Conservation (phyloP, 2,888 invertebrate species). For the Erebia ligea region DNA sequence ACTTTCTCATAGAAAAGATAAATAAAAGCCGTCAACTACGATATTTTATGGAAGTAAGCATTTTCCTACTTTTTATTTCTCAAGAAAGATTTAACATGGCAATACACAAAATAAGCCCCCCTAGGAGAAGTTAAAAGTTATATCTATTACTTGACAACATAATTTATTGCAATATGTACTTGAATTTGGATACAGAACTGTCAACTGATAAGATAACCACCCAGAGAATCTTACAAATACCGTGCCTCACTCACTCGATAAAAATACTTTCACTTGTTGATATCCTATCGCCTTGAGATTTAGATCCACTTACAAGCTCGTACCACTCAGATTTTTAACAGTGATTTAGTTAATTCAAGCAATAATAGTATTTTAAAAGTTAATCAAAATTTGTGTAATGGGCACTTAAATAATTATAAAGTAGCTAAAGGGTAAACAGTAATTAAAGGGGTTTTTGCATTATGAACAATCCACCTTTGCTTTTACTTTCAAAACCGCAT, state of each 20-base stretch:
- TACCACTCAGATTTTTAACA: neutral
- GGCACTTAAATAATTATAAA: too few species aligned
- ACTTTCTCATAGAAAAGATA: too few species aligned
- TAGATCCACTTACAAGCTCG: neutral
- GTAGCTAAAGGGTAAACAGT: too few species aligned
- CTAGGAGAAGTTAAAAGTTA: neutral
- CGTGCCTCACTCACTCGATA: neutral
- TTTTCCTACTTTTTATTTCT: too few species aligned
- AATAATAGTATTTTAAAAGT: too few species aligned
- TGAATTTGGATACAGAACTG: neutral
- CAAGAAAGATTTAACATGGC: too few species aligned
- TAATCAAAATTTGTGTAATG: too few species aligned
- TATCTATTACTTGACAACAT: neutral
- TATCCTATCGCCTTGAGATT: conserved; percentile 12
- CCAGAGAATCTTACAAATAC: neutral
- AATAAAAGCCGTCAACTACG: too few species aligned
- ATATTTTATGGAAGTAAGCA: too few species aligned
- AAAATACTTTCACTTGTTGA: conserved; percentile 10
- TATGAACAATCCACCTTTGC: too few species aligned
- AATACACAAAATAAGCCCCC: neutral
- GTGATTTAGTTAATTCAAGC: neutral
- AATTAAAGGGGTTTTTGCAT: too few species aligned
- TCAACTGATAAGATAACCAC: conserved; percentile 18
- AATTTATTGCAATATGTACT: conserved; percentile 1
- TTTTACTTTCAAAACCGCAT: too few species aligned